Evolutionary conservation across 1,140 invertebrate genomes (phyloP), one percentile per base, ranked within the genome.

Genomic region (Gonatopus flavifemur): DNA sequence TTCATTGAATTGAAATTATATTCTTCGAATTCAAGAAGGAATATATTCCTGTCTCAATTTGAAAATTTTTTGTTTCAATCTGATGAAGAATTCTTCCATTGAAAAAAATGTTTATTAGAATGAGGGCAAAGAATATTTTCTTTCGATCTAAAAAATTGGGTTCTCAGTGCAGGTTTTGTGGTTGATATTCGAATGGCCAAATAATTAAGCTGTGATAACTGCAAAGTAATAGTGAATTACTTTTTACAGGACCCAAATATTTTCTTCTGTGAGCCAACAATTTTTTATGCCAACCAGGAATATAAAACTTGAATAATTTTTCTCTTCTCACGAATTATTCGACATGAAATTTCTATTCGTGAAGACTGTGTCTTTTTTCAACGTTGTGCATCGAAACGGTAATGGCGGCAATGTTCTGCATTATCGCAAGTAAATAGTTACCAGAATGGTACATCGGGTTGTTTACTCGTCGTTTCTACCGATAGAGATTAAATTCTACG

Each of bases 401-500:
- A 21, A 35, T 21, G 20, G 5, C 12, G n/a, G 16, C 39, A 40
- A 49, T 40, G 55, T 54, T 52, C 47, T 43, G 45, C 44, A 49
- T 32, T 62, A 62, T 62, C 33, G 43, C 24, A 31, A 55, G 33
- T 20, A 39, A 44, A 31, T 32, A 15, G 32, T 39, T 42, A 45
- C 50, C 50, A 52, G 47, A 47, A 22, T 19, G 48, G 48, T 20
- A 6, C 31, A 42, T 48, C 35, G 41, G 30, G 55, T 35, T 53
- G 55, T 60, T 63, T 58, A 49, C 46, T 61, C 52, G 55, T 61
- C 58, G 43, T 15, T 19, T n/a, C 9, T 21, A 45, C 33, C 40
- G 48, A 57, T 52, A 57, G 32, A 39, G n/a, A 39, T 37, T 47
- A 3, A 43, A 41, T 51, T 57, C 31, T 18, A 22, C 38, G 49